Evolutionary conservation across 2,888 invertebrate species (phyloP), one percentile per base, ranked within the genome.

Genomic region (Tetheella fluctuosa): DNA sequence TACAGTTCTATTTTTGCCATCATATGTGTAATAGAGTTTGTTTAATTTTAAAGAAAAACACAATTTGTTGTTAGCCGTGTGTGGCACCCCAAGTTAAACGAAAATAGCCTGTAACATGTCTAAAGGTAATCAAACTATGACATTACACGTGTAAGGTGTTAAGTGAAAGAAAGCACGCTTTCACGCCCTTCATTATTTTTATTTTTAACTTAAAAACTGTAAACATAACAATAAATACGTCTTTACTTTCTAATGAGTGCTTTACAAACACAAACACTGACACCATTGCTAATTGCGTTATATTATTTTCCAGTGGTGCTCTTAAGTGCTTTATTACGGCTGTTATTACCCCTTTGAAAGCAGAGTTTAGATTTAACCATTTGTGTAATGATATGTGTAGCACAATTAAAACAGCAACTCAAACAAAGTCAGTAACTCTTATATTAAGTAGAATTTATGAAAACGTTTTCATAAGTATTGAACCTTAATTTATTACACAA

Each of bases 141-240:
- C 90, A 89, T 79, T 85, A 86, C 89, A 88, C 90, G 88, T 87
- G 85, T 75, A 84, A 89, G 80, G 91, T 91, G 92, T 84, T 84
- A 90, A 85, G 74, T 74, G 86, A 91, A 75, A 82, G 71, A 80
- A 84, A 81, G 80, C 91, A 90, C 68, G 77, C 80, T 72, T 80
- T 77, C 76, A 75, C 81, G 77, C 85, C 85, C 86, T 82, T 83
- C 85, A 76, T 81, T 85, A 77, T 67, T 79, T 83, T 88, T 90
- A 89, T 90, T 90, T 86, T 86, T 85, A 82, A 70, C 73, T 70
- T 74, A 73, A 82, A 81, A 79, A 77, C 79, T 79, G 70, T 81
- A 83, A 86, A 86, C 77, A 77, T 75, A 81, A 84, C 74, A 85
- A 85, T 85, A 84, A 83, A 84, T 81, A 80, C 76, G 73, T 81